Evolutionary conservation across 1,140 invertebrate species (phyloP).

Genomic region (Tetramorium parvispinum): DNA sequence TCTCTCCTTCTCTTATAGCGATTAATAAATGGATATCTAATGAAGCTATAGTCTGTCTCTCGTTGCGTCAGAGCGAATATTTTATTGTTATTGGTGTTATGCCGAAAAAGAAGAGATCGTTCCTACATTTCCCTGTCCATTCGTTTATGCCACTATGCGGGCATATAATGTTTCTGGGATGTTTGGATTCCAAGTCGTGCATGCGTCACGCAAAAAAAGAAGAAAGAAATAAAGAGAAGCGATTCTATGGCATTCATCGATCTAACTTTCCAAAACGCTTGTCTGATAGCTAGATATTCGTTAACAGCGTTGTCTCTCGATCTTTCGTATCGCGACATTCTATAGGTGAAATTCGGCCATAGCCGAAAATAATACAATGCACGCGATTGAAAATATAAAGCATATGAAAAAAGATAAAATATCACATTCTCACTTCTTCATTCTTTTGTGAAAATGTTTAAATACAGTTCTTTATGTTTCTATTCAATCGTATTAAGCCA

Average conservation of each 20-base stretch:
- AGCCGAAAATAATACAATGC: background rate
- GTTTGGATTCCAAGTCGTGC: background rate
- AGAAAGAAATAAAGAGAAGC: background rate
- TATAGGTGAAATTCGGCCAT: background rate
- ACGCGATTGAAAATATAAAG: slow-evolving; percentile 9
- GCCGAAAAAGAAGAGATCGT: background rate
- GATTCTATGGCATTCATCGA: background rate
- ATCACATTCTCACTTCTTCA: background rate
- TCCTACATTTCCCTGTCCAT: background rate
- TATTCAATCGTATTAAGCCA: background rate
- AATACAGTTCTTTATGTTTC: background rate
- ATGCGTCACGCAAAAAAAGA: background rate
- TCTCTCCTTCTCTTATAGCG: background rate
- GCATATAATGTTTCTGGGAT: slow-evolving; percentile 12
- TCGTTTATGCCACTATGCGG: background rate
- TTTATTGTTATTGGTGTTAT: background rate
- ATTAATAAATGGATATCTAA: slow-evolving; percentile 48
- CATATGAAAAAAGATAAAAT: background rate
- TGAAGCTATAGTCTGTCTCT: slow-evolving; percentile 1
- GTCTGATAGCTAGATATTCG: slow-evolving; percentile 1
- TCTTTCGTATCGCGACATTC: background rate
- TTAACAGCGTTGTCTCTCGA: background rate
- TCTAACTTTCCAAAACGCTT: slow-evolving; percentile 36
- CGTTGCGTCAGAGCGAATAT: slow-evolving; percentile 10
- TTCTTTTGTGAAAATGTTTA: background rate